Base-by-base conservation (phyloP, 2,888 invertebrate genomes). In the Priapulus caudatus region DNA sequence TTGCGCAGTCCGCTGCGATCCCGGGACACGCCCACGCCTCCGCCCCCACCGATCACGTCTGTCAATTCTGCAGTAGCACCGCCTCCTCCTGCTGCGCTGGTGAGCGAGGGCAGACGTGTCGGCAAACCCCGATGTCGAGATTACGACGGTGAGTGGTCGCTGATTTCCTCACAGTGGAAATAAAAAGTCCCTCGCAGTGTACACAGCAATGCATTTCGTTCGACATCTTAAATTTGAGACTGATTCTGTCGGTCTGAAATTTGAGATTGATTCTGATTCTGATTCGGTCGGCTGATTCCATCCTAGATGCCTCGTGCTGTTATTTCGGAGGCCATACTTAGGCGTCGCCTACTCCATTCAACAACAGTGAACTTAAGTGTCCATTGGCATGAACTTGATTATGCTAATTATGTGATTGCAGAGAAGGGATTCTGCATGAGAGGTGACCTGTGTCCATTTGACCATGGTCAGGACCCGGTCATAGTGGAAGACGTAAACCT, bases 401-500 rank as follows among this genome's bases (percentile, higher is more conserved):
- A 51, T 45, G 33, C 20, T 16, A 54, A 54, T 23, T 56, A 23
- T 46, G 54, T 55, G 5, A 44, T 71, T 70, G 16, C 76, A 84
- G 90, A 91, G 69, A 88, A 88, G 65, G 92, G 92, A 1, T 90
- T 85, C 69, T 98, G 98, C 71, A 89, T 95, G 81, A 80, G 88
- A 2, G 97, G 97, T 1, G 97, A 97, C 70, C 80, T 90, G 55
- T 98, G 98, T 69, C 89, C 87, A 3, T 98, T 82, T 78, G 95
- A 97, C 74, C 97, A 98, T 75, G 97, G 97, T 3, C 79, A 82
- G 1, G 95, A 97, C 72, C 95, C 97, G 0, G 88, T 98, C 0
- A 89, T 97, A 1, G 75, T 97, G 23, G 93, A 93, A 65, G 90
- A 91, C 67, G 81, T 86, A 1, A 80, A 77, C 15, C 67, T 80